phyloP scores from a whole-genome alignment of 2,888 invertebrate genomes.

The Pecten maximus region DNA sequence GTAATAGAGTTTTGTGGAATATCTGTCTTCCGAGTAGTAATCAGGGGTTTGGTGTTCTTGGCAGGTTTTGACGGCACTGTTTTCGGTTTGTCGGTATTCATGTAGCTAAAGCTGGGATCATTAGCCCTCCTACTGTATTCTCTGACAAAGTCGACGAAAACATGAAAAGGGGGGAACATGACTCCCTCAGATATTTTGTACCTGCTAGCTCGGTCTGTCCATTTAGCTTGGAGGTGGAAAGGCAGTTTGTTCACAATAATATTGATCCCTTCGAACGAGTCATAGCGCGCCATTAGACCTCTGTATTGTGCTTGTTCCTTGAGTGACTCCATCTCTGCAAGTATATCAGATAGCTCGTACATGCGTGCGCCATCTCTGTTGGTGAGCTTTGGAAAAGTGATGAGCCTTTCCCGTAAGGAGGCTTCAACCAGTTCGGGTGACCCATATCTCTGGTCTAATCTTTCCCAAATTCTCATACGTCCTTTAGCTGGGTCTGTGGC shows the following conservation, averaged over 20 bases:
- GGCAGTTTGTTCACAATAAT: neutral
- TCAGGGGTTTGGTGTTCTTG: too few species aligned
- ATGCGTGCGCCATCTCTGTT: neutral
- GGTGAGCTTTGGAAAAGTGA: neutral
- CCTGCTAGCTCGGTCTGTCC: neutral
- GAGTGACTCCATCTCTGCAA: neutral
- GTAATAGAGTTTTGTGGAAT: too few species aligned
- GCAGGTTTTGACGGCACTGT: too few species aligned
- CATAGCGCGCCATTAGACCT: neutral
- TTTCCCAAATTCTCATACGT: too few species aligned
- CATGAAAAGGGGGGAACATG: slow-evolving; percentile 34
- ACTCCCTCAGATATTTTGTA: neutral
- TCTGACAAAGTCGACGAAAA: slow-evolving; percentile 33
- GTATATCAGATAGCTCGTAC: neutral
- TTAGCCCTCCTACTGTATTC: neutral
- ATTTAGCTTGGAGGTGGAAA: slow-evolving; percentile 5
- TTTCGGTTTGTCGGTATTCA: too few species aligned
- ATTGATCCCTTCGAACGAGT: neutral
- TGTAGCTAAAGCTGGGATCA: slow-evolving; percentile 15
- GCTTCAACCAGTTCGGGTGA: too few species aligned
- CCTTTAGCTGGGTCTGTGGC: too few species aligned
- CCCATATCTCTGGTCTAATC: too few species aligned
- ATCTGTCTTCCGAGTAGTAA: too few species aligned
- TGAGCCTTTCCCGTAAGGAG: neutral
- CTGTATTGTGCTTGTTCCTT: neutral